A percentile compares a stretch with the other conserved stretches of the same genome.
Conservation (phyloP, 1,140 invertebrate genomes). For the Aphelenchoides besseyi region DNA sequence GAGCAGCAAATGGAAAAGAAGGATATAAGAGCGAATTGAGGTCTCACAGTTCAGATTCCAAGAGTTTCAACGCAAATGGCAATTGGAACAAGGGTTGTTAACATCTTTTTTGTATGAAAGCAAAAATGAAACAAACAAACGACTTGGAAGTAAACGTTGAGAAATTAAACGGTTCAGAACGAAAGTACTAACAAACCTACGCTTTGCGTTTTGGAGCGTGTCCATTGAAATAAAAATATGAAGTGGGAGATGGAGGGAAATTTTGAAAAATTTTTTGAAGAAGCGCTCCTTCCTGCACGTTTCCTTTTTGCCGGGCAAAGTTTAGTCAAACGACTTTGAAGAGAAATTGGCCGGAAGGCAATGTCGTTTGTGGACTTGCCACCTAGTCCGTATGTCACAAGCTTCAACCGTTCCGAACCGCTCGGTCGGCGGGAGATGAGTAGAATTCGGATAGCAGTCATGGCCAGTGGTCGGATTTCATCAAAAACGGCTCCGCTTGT, state of each 20-base stretch:
- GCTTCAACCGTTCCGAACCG: not conserved
- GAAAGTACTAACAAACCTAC: not conserved
- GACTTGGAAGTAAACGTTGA: not conserved
- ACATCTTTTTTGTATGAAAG: too few relatives aligned
- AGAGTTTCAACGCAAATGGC: too few relatives aligned
- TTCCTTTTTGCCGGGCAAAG: slow-evolving; percentile 1
- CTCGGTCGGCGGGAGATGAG: not conserved
- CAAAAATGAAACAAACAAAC: not conserved
- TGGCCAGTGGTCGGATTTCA: slow-evolving; percentile 3
- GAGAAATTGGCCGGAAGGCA: not conserved
- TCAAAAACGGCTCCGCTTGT: not conserved
- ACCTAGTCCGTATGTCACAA: not conserved
- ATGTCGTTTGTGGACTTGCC: not conserved
- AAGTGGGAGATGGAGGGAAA: not conserved
- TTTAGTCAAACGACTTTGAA: not conserved
- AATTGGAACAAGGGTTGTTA: too few relatives aligned
- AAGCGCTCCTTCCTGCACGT: not conserved
- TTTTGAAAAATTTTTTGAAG: slow-evolving; percentile 4
- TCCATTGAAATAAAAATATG: not conserved
- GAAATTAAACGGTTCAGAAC: not conserved
- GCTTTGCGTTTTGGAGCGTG: not conserved
- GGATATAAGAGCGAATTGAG: too few relatives aligned
- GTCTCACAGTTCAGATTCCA: too few relatives aligned
- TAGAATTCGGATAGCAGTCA: not conserved
- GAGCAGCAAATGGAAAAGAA: not conserved